Evolutionary conservation across 2,888 invertebrate genomes (phyloP).

Genomic region (Cataglyphis livida): DNA sequence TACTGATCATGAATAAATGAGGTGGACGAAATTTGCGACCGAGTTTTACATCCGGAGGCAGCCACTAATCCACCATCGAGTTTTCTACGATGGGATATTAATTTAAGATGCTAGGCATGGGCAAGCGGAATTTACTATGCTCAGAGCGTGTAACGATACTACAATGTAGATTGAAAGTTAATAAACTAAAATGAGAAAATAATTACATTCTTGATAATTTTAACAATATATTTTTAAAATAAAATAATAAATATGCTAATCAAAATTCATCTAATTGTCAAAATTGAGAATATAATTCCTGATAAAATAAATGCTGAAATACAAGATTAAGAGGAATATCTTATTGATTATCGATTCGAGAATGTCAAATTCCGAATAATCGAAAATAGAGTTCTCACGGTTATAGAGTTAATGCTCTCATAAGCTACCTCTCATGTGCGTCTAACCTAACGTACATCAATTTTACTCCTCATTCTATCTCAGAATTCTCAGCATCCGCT

Average conservation of each 20-base stretch:
- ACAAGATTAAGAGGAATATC: neutral
- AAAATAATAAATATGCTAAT: constrained; percentile 17
- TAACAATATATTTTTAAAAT: constrained; percentile 1
- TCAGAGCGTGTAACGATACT: constrained; percentile 27
- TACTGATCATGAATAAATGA: constrained; percentile 55
- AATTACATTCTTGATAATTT: constrained; percentile 33
- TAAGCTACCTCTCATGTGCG: neutral
- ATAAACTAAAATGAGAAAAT: constrained; percentile 40
- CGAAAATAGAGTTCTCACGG: neutral
- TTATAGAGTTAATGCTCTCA: constrained; percentile 5
- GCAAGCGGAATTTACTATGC: constrained; percentile 43
- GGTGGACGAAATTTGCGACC: constrained; percentile 53
- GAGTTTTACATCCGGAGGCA: constrained; percentile 55
- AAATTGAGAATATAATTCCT: neutral
- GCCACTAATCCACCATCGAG: constrained; percentile 54
- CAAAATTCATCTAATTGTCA: neutral
- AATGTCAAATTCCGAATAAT: neutral
- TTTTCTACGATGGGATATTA: constrained; percentile 56
- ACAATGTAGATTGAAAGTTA: constrained; percentile 30
- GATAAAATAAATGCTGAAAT: constrained; percentile 1
- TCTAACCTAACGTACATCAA: too few relatives aligned
- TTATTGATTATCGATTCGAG: neutral
- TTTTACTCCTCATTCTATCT: neutral
- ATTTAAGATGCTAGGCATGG: constrained; percentile 32
- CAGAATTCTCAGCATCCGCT: constrained; percentile 23